Evolutionary conservation across 2,797 vertebrate species (phyloP).

Genomic region (Megaceryle alcyon): DNA sequence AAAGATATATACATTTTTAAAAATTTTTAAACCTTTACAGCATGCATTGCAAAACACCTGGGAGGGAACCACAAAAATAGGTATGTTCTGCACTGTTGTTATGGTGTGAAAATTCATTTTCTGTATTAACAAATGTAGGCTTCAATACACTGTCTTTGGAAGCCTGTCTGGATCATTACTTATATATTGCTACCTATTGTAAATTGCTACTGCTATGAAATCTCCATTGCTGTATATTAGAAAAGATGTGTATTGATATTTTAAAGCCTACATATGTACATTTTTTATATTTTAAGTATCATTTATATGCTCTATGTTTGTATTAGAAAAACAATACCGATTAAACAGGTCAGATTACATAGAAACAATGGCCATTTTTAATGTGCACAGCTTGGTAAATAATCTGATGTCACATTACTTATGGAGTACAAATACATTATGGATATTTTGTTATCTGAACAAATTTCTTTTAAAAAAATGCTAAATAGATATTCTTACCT

Average conservation of each 20-base stretch:
- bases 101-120: not conserved
- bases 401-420: not conserved
- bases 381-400: not conserved
- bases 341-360: not conserved
- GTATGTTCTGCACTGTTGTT: not conserved
- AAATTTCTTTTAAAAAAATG: not conserved
- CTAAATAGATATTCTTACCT: constrained; percentile 80
- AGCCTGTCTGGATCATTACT: not conserved
- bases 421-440: not conserved
- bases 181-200: not conserved
- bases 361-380: not conserved
- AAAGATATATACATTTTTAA: not conserved
- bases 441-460: not conserved
- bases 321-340: not conserved
- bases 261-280: not conserved
- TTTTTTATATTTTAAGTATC: not conserved
- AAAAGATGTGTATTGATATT: not conserved
- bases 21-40: not conserved
- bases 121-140: not conserved
- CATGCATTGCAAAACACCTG: not conserved
- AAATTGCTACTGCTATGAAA: not conserved
- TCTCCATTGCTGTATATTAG: not conserved
- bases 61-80: not conserved
- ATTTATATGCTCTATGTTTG: not conserved
- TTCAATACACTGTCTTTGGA: not conserved